These are phyloP conservation scores for Drosophila cognata DNA, from an alignment of 2,888 invertebrate species.

Conservation along the genomic window DNA sequence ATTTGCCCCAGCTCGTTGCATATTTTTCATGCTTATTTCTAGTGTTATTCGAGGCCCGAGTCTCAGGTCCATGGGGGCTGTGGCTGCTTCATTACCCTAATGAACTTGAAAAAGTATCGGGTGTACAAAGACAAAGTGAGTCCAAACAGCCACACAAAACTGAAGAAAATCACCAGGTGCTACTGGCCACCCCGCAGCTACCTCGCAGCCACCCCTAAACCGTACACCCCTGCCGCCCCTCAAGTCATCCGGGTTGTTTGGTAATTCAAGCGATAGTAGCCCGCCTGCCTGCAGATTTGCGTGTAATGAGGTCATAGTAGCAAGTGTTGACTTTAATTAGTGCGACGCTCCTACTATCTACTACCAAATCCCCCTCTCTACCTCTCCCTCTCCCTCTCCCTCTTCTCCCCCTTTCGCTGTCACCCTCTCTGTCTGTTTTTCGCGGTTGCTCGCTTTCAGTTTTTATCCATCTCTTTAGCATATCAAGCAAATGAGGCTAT, in stretches of 20 bases:
- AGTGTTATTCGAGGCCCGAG: conserved; percentile 15
- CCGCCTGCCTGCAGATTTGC: conserved; percentile 64
- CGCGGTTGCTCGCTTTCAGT: conserved; percentile 8
- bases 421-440: background rate
- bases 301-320: conserved; percentile 77
- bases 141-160: conserved; percentile 33
- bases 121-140: conserved; percentile 69
- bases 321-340: conserved; percentile 80
- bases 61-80: conserved; percentile 33
- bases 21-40: conserved; percentile 24
- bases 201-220: no score
- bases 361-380: background rate
- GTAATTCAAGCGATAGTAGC: conserved; percentile 45
- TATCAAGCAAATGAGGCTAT: conserved; percentile 41
- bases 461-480: conserved; percentile 29
- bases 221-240: no score
- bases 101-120: conserved; percentile 80
- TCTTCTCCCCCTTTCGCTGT: background rate
- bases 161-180: conserved; percentile 73
- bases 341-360: conserved; percentile 33
- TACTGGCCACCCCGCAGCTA: background rate
- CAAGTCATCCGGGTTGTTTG: background rate
- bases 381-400: background rate
- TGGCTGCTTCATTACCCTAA: conserved; percentile 80
- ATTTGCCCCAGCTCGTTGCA: conserved; percentile 19